Conservation (phyloP, 1,140 invertebrate species). For the Musca vetustissima region DNA sequence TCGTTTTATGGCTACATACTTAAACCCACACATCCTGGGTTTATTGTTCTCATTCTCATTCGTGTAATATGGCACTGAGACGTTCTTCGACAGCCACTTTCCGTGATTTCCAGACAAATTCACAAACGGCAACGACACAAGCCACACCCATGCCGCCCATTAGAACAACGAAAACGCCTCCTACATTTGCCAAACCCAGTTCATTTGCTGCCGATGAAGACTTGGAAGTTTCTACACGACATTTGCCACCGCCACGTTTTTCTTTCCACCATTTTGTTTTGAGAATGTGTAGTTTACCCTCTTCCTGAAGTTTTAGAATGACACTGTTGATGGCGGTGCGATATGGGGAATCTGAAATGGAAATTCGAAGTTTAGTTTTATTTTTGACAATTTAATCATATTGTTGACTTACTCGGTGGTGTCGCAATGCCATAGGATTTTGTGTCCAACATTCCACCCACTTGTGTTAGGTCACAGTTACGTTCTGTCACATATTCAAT, state of each 20-base stretch:
- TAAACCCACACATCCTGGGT: conserved; percentile 51
- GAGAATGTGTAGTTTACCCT: conserved; percentile 85
- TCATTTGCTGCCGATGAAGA: conserved; percentile 82
- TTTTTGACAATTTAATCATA: too few relatives aligned
- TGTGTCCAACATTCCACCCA: conserved; percentile 86
- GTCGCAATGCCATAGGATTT: conserved; percentile 94
- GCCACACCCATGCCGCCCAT: conserved; percentile 88
- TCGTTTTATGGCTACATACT: conserved; percentile 10
- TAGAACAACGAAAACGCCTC: conserved; percentile 93
- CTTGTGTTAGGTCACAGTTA: conserved; percentile 87
- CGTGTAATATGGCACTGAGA: conserved; percentile 63
- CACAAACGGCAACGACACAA: conserved; percentile 84
- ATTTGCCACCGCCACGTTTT: conserved; percentile 79
- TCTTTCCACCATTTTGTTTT: conserved; percentile 97
- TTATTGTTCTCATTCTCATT: conserved; percentile 54
- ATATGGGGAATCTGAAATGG: conserved; percentile 75
- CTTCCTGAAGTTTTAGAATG: conserved; percentile 90
- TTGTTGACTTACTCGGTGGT: conserved; percentile 74
- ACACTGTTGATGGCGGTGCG: conserved; percentile 83
- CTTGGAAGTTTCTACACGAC: conserved; percentile 81
- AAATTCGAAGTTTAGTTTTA: conserved; percentile 28
- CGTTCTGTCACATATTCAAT: conserved; percentile 90
- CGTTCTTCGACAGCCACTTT: conserved; percentile 88
- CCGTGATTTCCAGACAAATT: conserved; percentile 91
- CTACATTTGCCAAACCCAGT: conserved; percentile 87